phyloP scores from a whole-genome alignment of 2,113 vertebrate genomes.

The Macrotis lagotis region DNA sequence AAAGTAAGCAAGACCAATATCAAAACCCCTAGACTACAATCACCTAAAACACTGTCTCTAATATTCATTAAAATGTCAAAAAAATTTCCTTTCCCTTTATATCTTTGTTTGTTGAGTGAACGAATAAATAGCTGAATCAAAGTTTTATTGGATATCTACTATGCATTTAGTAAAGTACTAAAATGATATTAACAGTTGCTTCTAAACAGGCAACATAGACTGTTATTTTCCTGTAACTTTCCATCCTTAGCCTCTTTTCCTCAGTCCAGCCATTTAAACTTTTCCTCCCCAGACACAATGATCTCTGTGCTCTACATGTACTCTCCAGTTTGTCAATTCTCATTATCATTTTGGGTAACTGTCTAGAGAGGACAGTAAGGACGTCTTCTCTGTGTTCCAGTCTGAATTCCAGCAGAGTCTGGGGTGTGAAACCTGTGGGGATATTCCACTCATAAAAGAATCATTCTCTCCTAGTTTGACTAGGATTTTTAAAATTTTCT shows the following conservation, averaged over 20 bases:
- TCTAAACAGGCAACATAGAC: neutral
- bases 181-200: neutral
- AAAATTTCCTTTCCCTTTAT: neutral
- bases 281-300: slow-evolving; percentile 11
- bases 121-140: neutral
- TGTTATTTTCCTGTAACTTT: neutral
- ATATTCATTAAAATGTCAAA: neutral
- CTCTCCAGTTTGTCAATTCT: neutral
- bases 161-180: neutral
- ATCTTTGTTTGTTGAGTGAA: neutral
- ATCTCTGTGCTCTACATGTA: neutral
- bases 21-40: neutral
- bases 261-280: neutral
- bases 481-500: neutral
- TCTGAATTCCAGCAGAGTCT: neutral
- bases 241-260: neutral
- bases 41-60: neutral
- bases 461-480: neutral
- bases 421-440: neutral
- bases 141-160: neutral
- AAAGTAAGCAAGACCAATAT: neutral
- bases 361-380: neutral
- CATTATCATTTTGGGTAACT: accelerated
- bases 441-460: neutral
- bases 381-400: neutral